A percentile compares a stretch with the other conserved stretches of the same genome.
Conservation (phyloP, 2,888 invertebrate genomes). For the Ochropleura leucogaster region DNA sequence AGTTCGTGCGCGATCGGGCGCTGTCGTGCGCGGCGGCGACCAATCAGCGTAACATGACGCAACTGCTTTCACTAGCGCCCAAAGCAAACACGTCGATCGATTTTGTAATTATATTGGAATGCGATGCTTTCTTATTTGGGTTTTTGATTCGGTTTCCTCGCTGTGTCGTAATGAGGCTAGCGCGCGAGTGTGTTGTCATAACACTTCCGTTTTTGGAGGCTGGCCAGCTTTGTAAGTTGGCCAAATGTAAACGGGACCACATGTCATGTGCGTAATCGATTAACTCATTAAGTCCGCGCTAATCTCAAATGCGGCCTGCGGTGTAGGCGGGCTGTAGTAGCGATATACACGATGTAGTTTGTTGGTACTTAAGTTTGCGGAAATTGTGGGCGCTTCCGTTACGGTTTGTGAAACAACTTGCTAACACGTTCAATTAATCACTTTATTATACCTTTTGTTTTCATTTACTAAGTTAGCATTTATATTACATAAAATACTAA, state of each 20-base stretch:
- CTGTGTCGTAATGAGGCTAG: conserved; percentile 76
- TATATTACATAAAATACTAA: not conserved
- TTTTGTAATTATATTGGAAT: conserved; percentile 87
- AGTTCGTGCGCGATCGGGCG: conserved; percentile 63
- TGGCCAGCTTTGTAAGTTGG: conserved; percentile 59
- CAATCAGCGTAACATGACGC: conserved; percentile 76
- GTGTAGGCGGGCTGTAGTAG: conserved; percentile 30
- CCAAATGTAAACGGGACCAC: conserved; percentile 57
- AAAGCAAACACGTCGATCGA: conserved; percentile 77
- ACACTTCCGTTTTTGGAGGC: conserved; percentile 81
- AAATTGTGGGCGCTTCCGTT: conserved; percentile 48
- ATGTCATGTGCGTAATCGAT: conserved; percentile 54
- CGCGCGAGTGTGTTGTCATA: conserved; percentile 69
- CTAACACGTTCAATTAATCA: conserved; percentile 16
- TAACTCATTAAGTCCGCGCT: conserved; percentile 38
- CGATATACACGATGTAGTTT: conserved; percentile 29
- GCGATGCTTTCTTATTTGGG: conserved; percentile 87
- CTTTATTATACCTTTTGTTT: not conserved
- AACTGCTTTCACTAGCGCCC: conserved; percentile 85
- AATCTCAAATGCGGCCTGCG: conserved; percentile 7
- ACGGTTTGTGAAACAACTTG: conserved; percentile 13
- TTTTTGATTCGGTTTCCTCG: conserved; percentile 80
- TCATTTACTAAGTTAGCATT: no score
- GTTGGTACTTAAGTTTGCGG: conserved; percentile 45
- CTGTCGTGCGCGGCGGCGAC: conserved; percentile 59